Percentiles rank a stretch among this genome's conserved stretches.
These are phyloP conservation scores for Ammospiza nelsoni DNA, from an alignment of 2,113 vertebrate genomes.

Conservation along the genomic window DNA sequence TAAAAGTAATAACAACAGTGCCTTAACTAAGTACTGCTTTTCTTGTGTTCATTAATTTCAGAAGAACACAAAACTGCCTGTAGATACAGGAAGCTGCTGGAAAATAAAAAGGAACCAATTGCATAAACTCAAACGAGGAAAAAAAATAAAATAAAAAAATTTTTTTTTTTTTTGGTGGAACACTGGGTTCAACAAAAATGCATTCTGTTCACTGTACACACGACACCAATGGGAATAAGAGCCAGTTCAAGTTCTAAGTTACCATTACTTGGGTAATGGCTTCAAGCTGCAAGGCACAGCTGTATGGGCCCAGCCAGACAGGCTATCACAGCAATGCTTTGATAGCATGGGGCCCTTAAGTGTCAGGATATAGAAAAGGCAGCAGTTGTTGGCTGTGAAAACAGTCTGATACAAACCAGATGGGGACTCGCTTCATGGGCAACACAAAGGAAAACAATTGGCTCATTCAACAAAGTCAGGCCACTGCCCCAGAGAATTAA, in stretches of 20 bases:
- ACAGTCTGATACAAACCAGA: conserved; percentile 91
- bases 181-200: conserved; percentile 42
- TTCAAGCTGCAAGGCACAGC: conserved; percentile 83
- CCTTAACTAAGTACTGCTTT: conserved; percentile 30
- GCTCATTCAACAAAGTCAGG: conserved; percentile 84
- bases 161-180: not conserved
- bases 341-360: conserved; percentile 82
- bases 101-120: conserved; percentile 61
- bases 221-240: conserved; percentile 76
- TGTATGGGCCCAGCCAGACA: conserved; percentile 77
- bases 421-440: conserved; percentile 83
- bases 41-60: conserved; percentile 36
- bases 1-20: not conserved
- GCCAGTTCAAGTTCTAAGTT: conserved; percentile 75
- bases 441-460: conserved; percentile 87
- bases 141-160: no score
- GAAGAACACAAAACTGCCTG: conserved; percentile 63
- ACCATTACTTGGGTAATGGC: conserved; percentile 76
- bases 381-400: conserved; percentile 88
- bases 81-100: conserved; percentile 64
- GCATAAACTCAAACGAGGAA: not conserved
- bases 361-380: conserved; percentile 86
- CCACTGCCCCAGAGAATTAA: conserved; percentile 76
- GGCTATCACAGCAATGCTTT: conserved; percentile 78
- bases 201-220: conserved; percentile 74